Evolutionary conservation across 1,140 invertebrate species (phyloP).

Genomic region (Nasonia longicornis): DNA sequence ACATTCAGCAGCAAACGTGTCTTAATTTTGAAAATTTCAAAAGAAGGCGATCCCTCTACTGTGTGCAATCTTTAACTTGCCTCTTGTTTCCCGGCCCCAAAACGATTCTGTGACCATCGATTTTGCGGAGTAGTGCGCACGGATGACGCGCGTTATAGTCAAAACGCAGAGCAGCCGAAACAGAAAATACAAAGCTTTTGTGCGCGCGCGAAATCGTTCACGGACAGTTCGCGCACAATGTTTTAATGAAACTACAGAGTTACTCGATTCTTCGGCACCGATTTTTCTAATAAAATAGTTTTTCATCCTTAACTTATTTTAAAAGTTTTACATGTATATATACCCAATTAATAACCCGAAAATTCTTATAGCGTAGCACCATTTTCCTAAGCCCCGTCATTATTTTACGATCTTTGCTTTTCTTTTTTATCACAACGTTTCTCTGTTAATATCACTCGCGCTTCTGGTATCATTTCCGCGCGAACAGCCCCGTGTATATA

Average conservation of each 20-base stretch:
- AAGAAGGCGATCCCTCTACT: background rate
- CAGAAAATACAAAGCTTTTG: background rate
- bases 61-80: constrained; percentile 28
- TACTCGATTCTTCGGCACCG: background rate
- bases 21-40: constrained; percentile 24
- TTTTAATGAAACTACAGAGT: background rate
- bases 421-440: constrained; percentile 34
- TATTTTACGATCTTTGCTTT: background rate
- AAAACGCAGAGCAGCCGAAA: background rate
- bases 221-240: constrained; percentile 13
- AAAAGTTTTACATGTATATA: background rate
- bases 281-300: background rate
- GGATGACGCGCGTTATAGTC: background rate
- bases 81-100: constrained; percentile 31
- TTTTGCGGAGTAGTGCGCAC: background rate
- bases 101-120: constrained; percentile 17
- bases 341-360: background rate
- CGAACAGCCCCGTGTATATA: constrained; percentile 3
- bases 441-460: constrained; percentile 30
- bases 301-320: background rate
- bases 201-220: background rate
- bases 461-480: background rate
- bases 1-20: background rate
- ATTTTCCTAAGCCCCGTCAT: background rate
- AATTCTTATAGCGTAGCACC: constrained; percentile 1